phyloP scores from a whole-genome alignment of 2,113 vertebrate species.

The Zingel zingel region DNA sequence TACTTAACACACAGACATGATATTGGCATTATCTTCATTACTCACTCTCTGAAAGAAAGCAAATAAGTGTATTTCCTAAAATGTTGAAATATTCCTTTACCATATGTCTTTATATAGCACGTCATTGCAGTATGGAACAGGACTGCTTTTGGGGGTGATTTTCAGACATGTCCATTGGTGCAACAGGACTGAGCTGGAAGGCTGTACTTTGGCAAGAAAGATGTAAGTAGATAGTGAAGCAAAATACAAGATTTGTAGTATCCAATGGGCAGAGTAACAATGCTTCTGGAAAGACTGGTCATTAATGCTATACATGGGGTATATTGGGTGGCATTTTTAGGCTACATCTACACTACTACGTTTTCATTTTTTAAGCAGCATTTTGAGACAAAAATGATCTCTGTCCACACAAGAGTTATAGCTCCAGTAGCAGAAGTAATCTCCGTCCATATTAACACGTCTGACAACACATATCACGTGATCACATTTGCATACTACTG shows the following conservation, averaged over 20 bases:
- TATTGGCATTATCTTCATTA: background rate
- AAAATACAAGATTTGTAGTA: background rate
- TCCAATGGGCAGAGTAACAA: background rate
- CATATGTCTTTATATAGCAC: background rate
- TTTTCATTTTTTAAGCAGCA: too few relatives aligned
- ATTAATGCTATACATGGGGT: background rate
- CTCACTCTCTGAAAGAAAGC: background rate
- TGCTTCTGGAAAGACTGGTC: background rate
- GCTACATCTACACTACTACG: too few relatives aligned
- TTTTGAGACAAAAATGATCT: too few relatives aligned
- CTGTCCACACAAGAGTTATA: too few relatives aligned
- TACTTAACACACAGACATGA: background rate
- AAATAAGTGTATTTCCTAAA: background rate
- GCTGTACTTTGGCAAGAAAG: background rate
- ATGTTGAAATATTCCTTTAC: background rate
- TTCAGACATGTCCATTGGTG: background rate
- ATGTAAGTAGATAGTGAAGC: background rate
- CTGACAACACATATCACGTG: too few relatives aligned
- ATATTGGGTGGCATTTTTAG: background rate
- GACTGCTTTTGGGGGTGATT: background rate
- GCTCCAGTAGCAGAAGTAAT: too few relatives aligned
- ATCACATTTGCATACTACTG: too few relatives aligned
- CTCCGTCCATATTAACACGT: too few relatives aligned
- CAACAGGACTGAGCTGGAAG: slow-evolving; percentile 5
- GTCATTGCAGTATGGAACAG: background rate